Evolutionary conservation across 2,797 vertebrate species (phyloP), one percentile per base, ranked within the genome.

Genomic region (Myotis pilosus): DNA sequence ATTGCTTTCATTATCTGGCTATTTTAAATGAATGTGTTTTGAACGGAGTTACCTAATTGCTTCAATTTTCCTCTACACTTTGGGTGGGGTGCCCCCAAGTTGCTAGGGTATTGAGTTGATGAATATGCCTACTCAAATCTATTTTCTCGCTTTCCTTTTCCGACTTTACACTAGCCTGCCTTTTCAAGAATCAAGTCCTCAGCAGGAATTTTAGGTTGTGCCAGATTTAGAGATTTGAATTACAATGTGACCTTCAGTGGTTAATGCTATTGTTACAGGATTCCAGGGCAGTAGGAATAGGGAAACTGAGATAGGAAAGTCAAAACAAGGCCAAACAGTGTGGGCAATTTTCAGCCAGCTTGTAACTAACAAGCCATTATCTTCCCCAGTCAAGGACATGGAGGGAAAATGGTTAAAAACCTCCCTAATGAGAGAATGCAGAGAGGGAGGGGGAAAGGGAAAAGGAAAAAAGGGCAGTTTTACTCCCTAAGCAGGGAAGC

Each of bases 61-160:
- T 94, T 96, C 66, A 79, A 72, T 97, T 96, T 96, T 95, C 79
- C 33, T 89, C 86, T 97, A 93, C n/a, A 83, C 57, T 92, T 97
- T 94, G 51, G 87, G 69, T 79, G 53, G 28, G 33, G 6, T 89
- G 38, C 10, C 64, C 49, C 41, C 36, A 92, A 76, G 89, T 91
- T 84, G 44, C 53, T 95, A 87, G 33, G 47, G 19, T 95, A 53
- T 87, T 71, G 66, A 92, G 47, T 17, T 91, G 17, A 92, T 91
- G 71, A 87, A 79, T 75, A 75, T 85, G 53, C 28, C 33, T 91
- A 22, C 51, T 22, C 49, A 95, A 90, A 83, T 55, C 44, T 84
- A 64, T 80, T 94, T 91, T 33, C 0, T 4, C 16, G 28, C 57
- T 84, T 64, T 25, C 6, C 44, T 44, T 89, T 93, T 60, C 41